These are phyloP conservation scores for Trichopoda pennipes DNA, from an alignment of 2,888 invertebrate species.

Conservation along the genomic window DNA sequence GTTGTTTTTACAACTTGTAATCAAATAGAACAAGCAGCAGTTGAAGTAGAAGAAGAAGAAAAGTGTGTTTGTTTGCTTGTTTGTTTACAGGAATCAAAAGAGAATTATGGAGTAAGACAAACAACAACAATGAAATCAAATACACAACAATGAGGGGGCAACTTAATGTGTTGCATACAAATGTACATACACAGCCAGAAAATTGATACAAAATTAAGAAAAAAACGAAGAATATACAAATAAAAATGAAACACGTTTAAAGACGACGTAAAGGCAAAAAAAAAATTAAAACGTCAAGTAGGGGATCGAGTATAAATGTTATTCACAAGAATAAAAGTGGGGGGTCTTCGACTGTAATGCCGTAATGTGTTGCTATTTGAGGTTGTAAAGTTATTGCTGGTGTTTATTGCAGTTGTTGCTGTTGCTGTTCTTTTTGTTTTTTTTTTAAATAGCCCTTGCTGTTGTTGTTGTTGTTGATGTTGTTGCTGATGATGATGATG, in stretches of 20 bases:
- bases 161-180: conserved; percentile 52
- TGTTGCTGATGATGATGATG: conserved; percentile 42
- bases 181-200: conserved; percentile 43
- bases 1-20: conserved; percentile 57
- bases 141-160: conserved; percentile 53
- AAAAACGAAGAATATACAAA: conserved; percentile 1
- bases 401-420: conserved; percentile 44
- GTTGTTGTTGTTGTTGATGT: conserved; percentile 30
- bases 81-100: conserved; percentile 50
- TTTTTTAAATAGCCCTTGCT: conserved; percentile 45
- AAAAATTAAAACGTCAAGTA: conserved; percentile 47
- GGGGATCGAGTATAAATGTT: conserved; percentile 47
- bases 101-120: conserved; percentile 56
- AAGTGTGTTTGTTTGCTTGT: conserved; percentile 27
- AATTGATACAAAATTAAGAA: neutral
- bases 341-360: conserved; percentile 56
- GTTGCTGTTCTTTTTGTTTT: conserved; percentile 40
- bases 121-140: conserved; percentile 52
- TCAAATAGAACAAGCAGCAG: conserved; percentile 44
- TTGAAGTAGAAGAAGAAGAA: neutral
- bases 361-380: conserved; percentile 67
- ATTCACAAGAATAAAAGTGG: conserved; percentile 51
- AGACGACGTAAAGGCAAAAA: conserved; percentile 23
- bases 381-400: conserved; percentile 67
- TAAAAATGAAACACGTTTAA: conserved; percentile 21